Percentiles rank a stretch among this genome's conserved stretches.
These are phyloP conservation scores for Pristionchus entomophagus DNA, from an alignment of 2,888 invertebrate genomes.

Conservation along the genomic window DNA sequence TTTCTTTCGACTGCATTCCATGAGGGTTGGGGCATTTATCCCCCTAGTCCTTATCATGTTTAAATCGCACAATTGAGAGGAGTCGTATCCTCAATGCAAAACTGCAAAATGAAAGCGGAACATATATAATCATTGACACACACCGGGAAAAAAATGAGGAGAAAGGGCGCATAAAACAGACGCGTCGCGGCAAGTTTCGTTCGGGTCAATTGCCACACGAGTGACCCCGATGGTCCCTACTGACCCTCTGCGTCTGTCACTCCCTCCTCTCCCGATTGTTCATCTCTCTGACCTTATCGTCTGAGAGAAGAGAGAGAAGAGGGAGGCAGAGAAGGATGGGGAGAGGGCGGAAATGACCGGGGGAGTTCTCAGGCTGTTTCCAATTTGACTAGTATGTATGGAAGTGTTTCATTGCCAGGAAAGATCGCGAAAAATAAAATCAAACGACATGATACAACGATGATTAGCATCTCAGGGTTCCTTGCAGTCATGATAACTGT, in stretches of 20 bases:
- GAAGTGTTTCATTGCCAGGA: not conserved
- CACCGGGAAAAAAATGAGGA: not conserved
- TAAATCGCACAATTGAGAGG: no score
- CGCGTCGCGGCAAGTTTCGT: no score
- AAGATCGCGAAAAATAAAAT: not conserved
- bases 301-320: not conserved
- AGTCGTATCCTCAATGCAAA: no score
- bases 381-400: not conserved
- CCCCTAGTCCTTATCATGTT: no score
- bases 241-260: not conserved
- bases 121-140: no score
- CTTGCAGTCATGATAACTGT: conserved; percentile 26
- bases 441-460: not conserved
- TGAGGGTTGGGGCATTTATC: no score
- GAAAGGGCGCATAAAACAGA: not conserved
- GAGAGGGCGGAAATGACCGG: not conserved
- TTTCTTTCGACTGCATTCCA: no score
- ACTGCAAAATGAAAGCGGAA: no score
- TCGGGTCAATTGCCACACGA: not conserved
- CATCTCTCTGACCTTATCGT: not conserved
- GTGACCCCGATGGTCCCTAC: not conserved
- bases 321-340: not conserved
- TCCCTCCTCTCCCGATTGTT: not conserved
- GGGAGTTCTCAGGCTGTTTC: no score
- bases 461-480: not conserved